phyloP scores from a whole-genome alignment of 2,113 vertebrate genomes.

The Nothobranchius kuhntae region DNA sequence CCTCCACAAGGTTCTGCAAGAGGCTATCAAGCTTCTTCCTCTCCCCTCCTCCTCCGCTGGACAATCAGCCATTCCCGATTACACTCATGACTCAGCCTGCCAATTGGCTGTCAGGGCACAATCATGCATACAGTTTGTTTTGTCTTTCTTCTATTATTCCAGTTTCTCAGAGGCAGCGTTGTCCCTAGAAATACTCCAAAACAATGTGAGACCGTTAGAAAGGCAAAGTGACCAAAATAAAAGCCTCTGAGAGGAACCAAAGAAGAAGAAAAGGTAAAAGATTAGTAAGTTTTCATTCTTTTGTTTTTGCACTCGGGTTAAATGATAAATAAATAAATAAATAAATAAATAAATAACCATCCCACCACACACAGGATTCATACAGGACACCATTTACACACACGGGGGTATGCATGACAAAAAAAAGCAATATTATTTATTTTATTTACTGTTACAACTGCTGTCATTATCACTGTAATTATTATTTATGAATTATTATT shows the following conservation, averaged over 20 bases:
- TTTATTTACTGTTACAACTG: no score
- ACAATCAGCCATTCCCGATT: conserved; percentile 74
- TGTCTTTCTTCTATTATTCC: conserved; percentile 10
- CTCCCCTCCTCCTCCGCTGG: conserved; percentile 35
- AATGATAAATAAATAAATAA: no score
- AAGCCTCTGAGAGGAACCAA: not conserved
- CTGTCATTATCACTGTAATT: no score
- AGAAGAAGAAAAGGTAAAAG: no score
- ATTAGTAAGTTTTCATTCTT: no score
- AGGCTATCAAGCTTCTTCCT: conserved; percentile 41
- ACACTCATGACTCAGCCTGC: conserved; percentile 58
- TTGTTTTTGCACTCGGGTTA: no score
- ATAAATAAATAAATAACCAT: no score
- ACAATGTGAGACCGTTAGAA: conserved; percentile 3
- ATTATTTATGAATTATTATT: no score
- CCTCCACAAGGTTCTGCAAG: conserved; percentile 61
- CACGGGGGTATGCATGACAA: no score
- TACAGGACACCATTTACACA: no score
- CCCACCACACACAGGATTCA: no score
- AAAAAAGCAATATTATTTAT: no score
- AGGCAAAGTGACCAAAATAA: conserved; percentile 22
- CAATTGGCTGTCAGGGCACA: conserved; percentile 42
- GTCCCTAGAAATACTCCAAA: conserved; percentile 12
- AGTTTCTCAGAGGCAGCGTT: conserved; percentile 2
- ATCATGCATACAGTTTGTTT: conserved; percentile 39